Evolutionary conservation across 2,888 invertebrate genomes (phyloP).

Genomic region (Ecdyonurus torrentis): DNA sequence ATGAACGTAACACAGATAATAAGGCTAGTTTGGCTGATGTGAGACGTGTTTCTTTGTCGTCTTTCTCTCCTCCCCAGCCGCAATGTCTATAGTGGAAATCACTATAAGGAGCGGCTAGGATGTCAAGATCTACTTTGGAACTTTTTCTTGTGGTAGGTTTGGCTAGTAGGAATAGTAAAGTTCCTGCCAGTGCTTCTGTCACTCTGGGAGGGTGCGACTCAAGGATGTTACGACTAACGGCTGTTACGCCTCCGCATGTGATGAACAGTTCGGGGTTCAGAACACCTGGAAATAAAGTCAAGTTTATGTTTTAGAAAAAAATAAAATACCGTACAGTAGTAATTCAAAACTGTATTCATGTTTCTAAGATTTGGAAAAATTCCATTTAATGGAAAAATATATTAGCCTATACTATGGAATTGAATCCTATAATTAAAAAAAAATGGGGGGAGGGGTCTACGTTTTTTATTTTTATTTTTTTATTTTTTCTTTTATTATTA

Average conservation of each 20-base stretch:
- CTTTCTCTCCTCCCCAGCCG: conserved; percentile 25
- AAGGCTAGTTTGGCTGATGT: conserved; percentile 71
- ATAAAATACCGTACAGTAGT: too few relatives aligned
- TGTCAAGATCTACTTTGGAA: conserved; percentile 65
- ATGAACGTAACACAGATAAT: conserved; percentile 72
- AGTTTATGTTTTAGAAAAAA: too few relatives aligned
- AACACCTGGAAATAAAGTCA: conserved; percentile 42
- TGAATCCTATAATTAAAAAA: too few relatives aligned
- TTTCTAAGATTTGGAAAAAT: too few relatives aligned
- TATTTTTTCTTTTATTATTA: too few relatives aligned
- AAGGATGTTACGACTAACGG: conserved; percentile 60
- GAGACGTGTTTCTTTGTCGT: conserved; percentile 59
- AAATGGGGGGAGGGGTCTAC: too few relatives aligned
- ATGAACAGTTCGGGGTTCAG: conserved; percentile 67
- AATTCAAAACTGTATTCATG: too few relatives aligned
- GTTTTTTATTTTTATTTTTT: too few relatives aligned
- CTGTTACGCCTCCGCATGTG: conserved; percentile 64
- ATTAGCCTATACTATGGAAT: too few relatives aligned
- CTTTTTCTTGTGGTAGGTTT: conserved; percentile 61
- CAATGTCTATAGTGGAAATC: conserved; percentile 57
- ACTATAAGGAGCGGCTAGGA: conserved; percentile 83
- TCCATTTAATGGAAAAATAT: too few relatives aligned
- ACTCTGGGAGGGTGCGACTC: conserved; percentile 78
- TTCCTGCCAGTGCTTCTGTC: conserved; percentile 78
- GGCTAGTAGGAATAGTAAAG: conserved; percentile 69